A percentile compares a stretch with the other conserved stretches of the same genome.
Conservation (phyloP, 2,797 vertebrate genomes). For the Coregonus ussuriensis region DNA sequence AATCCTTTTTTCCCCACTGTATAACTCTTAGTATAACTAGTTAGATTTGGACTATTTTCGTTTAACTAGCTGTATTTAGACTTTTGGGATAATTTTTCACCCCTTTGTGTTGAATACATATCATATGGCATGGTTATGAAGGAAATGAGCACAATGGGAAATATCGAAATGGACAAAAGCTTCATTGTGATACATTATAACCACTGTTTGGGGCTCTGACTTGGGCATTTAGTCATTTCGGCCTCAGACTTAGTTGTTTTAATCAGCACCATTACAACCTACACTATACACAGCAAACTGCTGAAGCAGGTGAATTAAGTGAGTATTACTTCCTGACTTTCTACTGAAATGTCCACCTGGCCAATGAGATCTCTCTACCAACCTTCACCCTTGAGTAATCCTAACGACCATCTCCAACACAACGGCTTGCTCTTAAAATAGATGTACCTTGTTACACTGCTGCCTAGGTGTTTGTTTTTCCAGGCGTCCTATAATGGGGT, state of each 20-base stretch:
- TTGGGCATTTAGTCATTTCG: conserved; percentile 53
- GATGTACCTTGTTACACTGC: conserved; percentile 58
- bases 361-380: conserved; percentile 38
- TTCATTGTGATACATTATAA: conserved; percentile 54
- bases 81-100: background rate
- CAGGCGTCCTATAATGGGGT: conserved; percentile 55
- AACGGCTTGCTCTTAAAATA: conserved; percentile 60
- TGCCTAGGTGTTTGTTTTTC: conserved; percentile 53
- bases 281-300: conserved; percentile 53
- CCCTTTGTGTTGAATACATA: conserved; percentile 25
- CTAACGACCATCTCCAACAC: conserved; percentile 42
- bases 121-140: conserved; percentile 34
- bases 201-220: conserved; percentile 45
- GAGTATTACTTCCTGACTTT: conserved; percentile 39
- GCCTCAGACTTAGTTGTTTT: conserved; percentile 51
- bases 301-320: conserved; percentile 63
- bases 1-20: too few relatives aligned
- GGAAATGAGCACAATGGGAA: conserved; percentile 47
- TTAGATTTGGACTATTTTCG: background rate
- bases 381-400: conserved; percentile 44
- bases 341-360: conserved; percentile 48
- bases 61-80: conserved; percentile 4
- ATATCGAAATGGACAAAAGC: conserved; percentile 47
- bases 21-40: too few relatives aligned
- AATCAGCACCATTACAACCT: conserved; percentile 50